Conservation (phyloP, 2,113 vertebrate genomes). For the Syrmaticus mikado region DNA sequence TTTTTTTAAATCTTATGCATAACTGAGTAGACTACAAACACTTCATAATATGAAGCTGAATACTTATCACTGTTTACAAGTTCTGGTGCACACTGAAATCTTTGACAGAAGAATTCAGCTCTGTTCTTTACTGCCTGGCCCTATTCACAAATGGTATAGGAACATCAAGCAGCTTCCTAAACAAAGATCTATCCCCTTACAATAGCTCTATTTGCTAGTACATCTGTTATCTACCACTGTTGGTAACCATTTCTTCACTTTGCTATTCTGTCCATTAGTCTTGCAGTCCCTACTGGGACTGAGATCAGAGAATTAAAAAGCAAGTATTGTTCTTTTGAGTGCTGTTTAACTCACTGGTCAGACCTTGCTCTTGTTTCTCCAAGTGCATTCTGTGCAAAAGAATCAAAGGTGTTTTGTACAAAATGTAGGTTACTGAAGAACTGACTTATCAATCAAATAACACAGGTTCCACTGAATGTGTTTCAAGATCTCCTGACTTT, state of each 20-base stretch:
- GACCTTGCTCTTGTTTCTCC: neutral
- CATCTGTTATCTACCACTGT: neutral
- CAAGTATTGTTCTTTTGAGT: neutral
- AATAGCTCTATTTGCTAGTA: conserved; percentile 30
- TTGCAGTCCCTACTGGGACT: neutral
- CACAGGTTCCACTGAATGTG: rapidly evolving
- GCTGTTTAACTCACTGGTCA: neutral
- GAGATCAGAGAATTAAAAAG: conserved; percentile 23
- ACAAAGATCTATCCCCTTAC: conserved; percentile 1
- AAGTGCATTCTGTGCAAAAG: neutral
- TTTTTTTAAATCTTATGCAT: neutral
- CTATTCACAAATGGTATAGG: neutral
- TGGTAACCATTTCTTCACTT: neutral
- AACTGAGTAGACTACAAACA: neutral
- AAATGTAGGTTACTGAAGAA: neutral
- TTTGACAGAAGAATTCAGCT: neutral
- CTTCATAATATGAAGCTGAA: neutral
- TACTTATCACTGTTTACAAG: neutral
- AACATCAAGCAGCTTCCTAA: neutral
- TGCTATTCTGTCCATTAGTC: neutral
- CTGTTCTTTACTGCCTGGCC: conserved; percentile 10
- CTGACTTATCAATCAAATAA: neutral
- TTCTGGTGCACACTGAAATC: neutral
- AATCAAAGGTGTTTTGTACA: neutral
- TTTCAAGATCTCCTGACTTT: neutral